Evolutionary conservation across 2,888 invertebrate genomes (phyloP).

Genomic region (Chesias legatella): DNA sequence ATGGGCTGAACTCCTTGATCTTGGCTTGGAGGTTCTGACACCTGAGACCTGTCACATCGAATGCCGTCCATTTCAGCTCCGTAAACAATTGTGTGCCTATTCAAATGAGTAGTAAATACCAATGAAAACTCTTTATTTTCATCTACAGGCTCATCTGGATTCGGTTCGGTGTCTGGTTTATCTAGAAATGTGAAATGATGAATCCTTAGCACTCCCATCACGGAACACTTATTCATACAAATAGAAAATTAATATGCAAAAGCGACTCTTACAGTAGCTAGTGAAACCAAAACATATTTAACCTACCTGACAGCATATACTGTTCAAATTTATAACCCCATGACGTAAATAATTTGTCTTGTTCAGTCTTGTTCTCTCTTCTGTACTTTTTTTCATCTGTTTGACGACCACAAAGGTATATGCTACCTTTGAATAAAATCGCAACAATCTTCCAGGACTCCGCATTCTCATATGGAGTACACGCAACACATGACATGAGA

Average conservation of each 20-base stretch:
- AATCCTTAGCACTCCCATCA: no score
- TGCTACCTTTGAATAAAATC: conserved; percentile 82
- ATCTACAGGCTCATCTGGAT: conserved; percentile 79
- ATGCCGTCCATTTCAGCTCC: conserved; percentile 89
- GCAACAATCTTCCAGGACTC: conserved; percentile 87
- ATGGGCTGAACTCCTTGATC: conserved; percentile 51
- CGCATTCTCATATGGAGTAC: conserved; percentile 84
- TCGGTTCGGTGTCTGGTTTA: conserved; percentile 64
- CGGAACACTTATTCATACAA: no score
- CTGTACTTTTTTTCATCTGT: conserved; percentile 78
- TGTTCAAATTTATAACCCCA: conserved; percentile 92
- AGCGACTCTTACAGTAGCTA: background rate
- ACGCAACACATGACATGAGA: conserved; percentile 82
- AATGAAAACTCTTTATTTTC: conserved; percentile 84
- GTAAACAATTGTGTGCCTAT: conserved; percentile 82
- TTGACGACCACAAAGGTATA: conserved; percentile 85
- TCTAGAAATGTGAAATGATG: conserved; percentile 58
- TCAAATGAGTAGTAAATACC: conserved; percentile 81
- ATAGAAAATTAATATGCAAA: no score
- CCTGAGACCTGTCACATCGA: conserved; percentile 45
- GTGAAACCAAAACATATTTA: background rate
- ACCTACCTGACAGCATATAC: conserved; percentile 82
- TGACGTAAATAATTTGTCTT: conserved; percentile 76
- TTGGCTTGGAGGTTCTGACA: conserved; percentile 38
- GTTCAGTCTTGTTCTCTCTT: conserved; percentile 63